Conservation (phyloP, 2,113 vertebrate genomes). For the Suricata suricatta region DNA sequence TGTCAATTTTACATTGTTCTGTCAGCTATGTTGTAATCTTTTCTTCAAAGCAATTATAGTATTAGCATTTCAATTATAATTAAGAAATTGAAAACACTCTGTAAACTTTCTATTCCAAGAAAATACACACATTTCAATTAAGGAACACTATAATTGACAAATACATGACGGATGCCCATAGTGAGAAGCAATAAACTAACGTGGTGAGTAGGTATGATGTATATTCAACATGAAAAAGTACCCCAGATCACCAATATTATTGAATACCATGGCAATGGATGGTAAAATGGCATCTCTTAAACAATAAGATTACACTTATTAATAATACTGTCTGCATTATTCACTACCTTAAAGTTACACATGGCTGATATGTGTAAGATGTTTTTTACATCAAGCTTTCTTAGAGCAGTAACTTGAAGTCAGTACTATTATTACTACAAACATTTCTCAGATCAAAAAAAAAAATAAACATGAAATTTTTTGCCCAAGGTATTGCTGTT, state of each 20-base stretch:
- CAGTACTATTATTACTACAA: not conserved
- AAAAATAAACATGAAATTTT: not conserved
- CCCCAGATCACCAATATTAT: not conserved
- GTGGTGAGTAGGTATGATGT: not conserved
- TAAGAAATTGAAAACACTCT: slow-evolving; percentile 33
- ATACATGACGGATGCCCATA: not conserved
- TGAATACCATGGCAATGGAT: not conserved
- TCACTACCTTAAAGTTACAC: not conserved
- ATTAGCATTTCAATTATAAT: slow-evolving; percentile 21
- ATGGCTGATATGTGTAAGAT: not conserved
- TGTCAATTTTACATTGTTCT: not conserved
- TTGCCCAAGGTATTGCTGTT: not conserved
- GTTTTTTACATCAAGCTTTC: not conserved
- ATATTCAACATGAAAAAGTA: not conserved
- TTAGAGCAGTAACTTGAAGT: not conserved
- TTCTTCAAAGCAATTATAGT: not conserved
- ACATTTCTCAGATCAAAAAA: not conserved
- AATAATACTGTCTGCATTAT: not conserved
- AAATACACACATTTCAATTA: not conserved
- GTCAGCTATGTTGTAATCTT: not conserved
- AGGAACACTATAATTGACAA: not conserved
- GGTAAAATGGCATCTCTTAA: not conserved
- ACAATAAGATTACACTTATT: not conserved
- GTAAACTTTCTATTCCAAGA: not conserved
- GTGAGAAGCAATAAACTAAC: not conserved